A percentile compares a stretch with the other conserved stretches of the same genome.
These are phyloP conservation scores for Pterostichus madidus DNA, from an alignment of 2,888 invertebrate genomes.

Conservation along the genomic window DNA sequence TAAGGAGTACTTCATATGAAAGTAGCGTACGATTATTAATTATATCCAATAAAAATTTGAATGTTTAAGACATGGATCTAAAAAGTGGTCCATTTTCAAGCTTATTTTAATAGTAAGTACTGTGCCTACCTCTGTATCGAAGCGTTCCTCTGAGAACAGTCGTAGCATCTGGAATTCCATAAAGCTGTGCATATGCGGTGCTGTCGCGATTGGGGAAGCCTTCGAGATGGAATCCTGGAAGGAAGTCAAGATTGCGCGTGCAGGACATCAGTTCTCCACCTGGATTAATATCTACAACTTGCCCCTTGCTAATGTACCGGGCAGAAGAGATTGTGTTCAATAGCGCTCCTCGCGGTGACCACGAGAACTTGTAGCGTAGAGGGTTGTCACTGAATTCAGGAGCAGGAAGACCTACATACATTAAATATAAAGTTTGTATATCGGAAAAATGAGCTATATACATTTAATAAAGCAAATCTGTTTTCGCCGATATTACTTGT, in stretches of 20 bases:
- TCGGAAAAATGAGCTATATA: too few relatives aligned
- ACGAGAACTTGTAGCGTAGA: conserved; percentile 94
- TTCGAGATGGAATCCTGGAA: conserved; percentile 97
- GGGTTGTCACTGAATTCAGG: conserved; percentile 97
- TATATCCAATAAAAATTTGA: too few relatives aligned
- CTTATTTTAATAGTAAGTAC: background rate
- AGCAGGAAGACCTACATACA: conserved; percentile 89
- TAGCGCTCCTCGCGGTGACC: conserved; percentile 97
- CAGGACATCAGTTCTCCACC: conserved; percentile 94
- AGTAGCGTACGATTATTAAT: too few relatives aligned
- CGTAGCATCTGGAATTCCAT: conserved; percentile 91
- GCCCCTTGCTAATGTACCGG: conserved; percentile 80
- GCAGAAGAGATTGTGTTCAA: conserved; percentile 94
- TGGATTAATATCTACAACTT: conserved; percentile 90
- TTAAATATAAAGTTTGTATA: too few relatives aligned
- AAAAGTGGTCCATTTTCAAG: too few relatives aligned
- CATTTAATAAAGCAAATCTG: too few relatives aligned
- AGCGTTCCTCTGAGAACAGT: conserved; percentile 97
- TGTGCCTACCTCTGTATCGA: conserved; percentile 83
- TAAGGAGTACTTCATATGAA: too few relatives aligned
- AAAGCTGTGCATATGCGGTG: conserved; percentile 90
- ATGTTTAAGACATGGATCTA: too few relatives aligned
- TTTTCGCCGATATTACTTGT: too few relatives aligned
- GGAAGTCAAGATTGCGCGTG: conserved; percentile 89
- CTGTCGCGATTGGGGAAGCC: conserved; percentile 99